Base-by-base conservation (phyloP, 2,888 invertebrate species). In the Abscondita cerata region DNA sequence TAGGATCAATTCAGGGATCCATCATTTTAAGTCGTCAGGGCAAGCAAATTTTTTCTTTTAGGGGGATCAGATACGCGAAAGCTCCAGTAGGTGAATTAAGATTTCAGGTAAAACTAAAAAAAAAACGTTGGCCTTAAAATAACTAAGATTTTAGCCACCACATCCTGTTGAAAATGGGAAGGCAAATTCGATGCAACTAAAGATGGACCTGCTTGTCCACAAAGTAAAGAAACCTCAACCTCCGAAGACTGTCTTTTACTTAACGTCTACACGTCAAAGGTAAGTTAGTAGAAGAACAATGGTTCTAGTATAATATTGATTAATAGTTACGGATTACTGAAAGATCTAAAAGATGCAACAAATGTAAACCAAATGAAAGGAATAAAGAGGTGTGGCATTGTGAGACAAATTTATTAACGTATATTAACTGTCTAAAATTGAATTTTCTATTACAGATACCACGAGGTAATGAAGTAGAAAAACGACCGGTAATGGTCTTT, bases 181-280 rank as follows among this genome's bases (percentile, higher is more conserved):
- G 77, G 73, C 1, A 57, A 75, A 13, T 77, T 73, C 36, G 74
- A 79, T 60, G 80, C 79, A 0, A 79, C 77, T 1, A 62, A 71
- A 61, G 78, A 80, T 65, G 78, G 75, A 9, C 73, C 77, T n/a
- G 65, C 75, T 1, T 80, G 80, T 71, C 79, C 79, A 16, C 80
- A 80, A 70, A 72, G 74, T 0, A 74, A 78, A 16, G 67, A 58
- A 11, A 70, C 68, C 44, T 71, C 72, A 16, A 70, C 83, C 50
- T 83, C 84, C 20, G 89, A 89, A 68, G 88, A 89, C 73, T 89
- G 89, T 68, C 81, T 89, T 1, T 80, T 83, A 13, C 72, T 89
- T 51, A 89, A 89, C 67, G 84, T 89, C 0, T 89, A 86, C 66
- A 84, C 84, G 0, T 82, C 69, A 67, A 81, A 81, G 72, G 82